Evolutionary conservation across 2,888 invertebrate species (phyloP).

Genomic region (Sepioteuthis lessoniana): DNA sequence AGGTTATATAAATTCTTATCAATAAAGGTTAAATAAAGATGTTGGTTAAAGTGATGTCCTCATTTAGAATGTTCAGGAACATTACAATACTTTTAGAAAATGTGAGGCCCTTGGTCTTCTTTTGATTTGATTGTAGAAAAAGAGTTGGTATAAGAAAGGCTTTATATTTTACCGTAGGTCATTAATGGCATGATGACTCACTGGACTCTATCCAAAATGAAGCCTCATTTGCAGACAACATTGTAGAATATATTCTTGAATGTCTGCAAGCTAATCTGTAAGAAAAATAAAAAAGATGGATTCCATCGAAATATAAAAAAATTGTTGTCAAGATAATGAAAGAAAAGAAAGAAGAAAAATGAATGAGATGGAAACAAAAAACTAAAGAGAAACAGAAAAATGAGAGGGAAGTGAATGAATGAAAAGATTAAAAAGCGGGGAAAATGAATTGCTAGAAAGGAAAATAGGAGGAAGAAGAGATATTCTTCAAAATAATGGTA

Average conservation of each 20-base stretch:
- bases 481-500: too few species aligned
- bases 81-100: neutral
- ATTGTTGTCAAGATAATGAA: neutral
- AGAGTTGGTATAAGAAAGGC: neutral
- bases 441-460: neutral
- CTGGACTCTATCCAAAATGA: neutral
- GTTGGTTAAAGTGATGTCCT: neutral
- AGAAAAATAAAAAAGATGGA: neutral
- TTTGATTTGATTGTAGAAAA: neutral
- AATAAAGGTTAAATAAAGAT: neutral
- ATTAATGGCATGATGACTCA: conserved; percentile 23
- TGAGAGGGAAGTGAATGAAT: neutral
- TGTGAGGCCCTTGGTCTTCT: neutral
- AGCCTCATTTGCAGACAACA: conserved; percentile 33
- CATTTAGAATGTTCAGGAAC: neutral
- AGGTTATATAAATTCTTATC: neutral
- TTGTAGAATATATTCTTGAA: neutral
- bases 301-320: neutral
- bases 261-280: conserved; percentile 33
- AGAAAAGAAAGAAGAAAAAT: neutral
- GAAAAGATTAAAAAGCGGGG: neutral
- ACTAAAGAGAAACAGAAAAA: neutral
- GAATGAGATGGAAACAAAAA: neutral
- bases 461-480: neutral
- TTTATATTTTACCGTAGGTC: conserved; percentile 15